Evolutionary conservation across 2,888 invertebrate species (phyloP), one percentile per base, ranked within the genome.

Genomic region (Clusia tigrina): DNA sequence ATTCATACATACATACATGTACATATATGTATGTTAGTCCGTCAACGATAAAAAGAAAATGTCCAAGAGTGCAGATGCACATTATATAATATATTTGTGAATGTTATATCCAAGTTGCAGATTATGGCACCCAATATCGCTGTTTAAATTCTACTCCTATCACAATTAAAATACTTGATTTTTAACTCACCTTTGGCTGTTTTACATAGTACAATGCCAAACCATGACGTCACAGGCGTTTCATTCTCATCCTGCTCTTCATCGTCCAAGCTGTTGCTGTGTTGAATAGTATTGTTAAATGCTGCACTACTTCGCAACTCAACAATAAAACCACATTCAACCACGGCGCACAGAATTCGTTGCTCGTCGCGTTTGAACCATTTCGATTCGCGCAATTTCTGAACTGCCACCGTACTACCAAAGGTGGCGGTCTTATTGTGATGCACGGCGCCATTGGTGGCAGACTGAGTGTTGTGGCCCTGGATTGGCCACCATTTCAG

Each of bases 341-440:
- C 86, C 63, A 90, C 90, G 60, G 90, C 89, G 81, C 89, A 90
- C 71, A 91, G 86, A 72, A 90, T 88, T 74, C 88, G 88, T 78
- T 89, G 87, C 84, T 91, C 90, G 73, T 89, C 88, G 71, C 89
- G 88, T 71, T 87, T 87, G 79, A 91, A 90, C 91, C 91, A 91
- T 86, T 91, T 91, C 67, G 90, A 89, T 80, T 90, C 90, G 68
- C 90, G 86, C 70, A 90, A 85, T 78, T 90, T 90, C 79, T 90
- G 90, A 66, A 89, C 89, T 55, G 90, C 89, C 42, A 90, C 89
- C 57, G 89, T 89, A 66, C 89, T 89, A 66, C 87, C 88, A 80
- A 88, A 87, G 67, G 84, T 85, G 73, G 86, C 65, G 26, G 64
- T 63, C 54, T 69, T 70, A 38, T 64, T 65, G 32, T 86, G 55